Evolutionary conservation across 2,888 invertebrate species (phyloP).

Genomic region (Penaeus monodon): DNA sequence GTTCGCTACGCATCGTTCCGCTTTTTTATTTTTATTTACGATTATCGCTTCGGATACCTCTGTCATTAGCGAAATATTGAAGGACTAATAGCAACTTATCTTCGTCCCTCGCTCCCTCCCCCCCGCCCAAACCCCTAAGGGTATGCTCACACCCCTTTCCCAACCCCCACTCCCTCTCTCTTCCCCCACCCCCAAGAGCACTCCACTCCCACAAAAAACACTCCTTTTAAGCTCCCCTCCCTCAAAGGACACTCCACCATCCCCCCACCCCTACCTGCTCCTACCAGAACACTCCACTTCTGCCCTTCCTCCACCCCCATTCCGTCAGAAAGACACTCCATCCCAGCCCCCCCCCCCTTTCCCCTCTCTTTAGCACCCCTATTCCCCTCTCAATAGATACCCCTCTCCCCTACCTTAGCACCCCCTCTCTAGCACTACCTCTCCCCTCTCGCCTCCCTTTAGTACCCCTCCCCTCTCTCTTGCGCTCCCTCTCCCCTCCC

Average conservation of each 20-base stretch:
- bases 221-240: background rate
- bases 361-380: no score
- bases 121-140: background rate
- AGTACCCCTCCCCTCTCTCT: no score
- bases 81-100: background rate
- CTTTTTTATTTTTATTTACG: no score
- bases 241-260: background rate
- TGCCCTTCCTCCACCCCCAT: background rate
- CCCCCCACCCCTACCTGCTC: background rate
- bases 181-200: background rate
- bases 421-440: no score
- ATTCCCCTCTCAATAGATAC: no score
- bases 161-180: background rate
- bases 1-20: background rate
- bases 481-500: no score
- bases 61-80: no score
- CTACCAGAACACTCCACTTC: background rate
- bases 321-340: background rate
- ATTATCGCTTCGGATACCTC: no score
- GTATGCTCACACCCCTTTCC: background rate
- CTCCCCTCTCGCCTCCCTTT: no score
- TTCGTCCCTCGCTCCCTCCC: background rate
- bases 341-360: no score
- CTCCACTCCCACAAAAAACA: background rate
- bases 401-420: no score